Percentiles rank a stretch among this genome's conserved stretches.
These are phyloP conservation scores for Agelastica alni DNA, from an alignment of 2,888 invertebrate genomes.

Conservation along the genomic window DNA sequence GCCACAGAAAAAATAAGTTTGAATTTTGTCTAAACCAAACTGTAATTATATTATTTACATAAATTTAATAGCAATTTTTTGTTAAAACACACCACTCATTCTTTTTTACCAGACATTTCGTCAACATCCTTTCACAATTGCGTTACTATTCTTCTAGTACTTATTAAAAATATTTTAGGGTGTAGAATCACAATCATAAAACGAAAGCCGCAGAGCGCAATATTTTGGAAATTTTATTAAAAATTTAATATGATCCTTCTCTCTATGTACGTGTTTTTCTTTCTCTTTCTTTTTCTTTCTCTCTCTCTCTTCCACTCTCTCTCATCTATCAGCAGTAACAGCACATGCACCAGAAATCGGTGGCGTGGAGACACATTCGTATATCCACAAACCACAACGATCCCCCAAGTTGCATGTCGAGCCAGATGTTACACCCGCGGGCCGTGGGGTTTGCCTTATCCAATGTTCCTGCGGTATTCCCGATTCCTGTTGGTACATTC, in stretches of 20 bases:
- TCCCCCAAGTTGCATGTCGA: constrained; percentile 44
- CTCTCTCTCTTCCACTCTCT: constrained; percentile 2
- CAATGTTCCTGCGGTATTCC: constrained; percentile 25
- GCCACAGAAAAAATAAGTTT: too few relatives aligned
- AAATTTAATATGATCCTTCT: constrained; percentile 38
- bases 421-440: constrained; percentile 43
- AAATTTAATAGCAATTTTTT: too few relatives aligned
- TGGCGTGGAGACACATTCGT: constrained; percentile 29
- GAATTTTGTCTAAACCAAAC: too few relatives aligned
- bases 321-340: constrained; percentile 6
- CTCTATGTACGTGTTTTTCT: constrained; percentile 13
- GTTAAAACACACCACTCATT: too few relatives aligned
- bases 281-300: background rate
- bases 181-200: constrained; percentile 34
- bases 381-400: constrained; percentile 38
- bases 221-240: constrained; percentile 38
- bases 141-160: background rate
- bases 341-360: constrained; percentile 25
- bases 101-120: too few relatives aligned
- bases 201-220: constrained; percentile 13
- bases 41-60: too few relatives aligned
- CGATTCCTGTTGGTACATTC: constrained; percentile 16
- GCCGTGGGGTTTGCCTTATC: constrained; percentile 34
- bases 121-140: too few relatives aligned
- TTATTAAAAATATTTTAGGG: constrained; percentile 27